These are phyloP conservation scores for Lutraria lutraria DNA, from an alignment of 2,888 invertebrate genomes.

Conservation along the genomic window DNA sequence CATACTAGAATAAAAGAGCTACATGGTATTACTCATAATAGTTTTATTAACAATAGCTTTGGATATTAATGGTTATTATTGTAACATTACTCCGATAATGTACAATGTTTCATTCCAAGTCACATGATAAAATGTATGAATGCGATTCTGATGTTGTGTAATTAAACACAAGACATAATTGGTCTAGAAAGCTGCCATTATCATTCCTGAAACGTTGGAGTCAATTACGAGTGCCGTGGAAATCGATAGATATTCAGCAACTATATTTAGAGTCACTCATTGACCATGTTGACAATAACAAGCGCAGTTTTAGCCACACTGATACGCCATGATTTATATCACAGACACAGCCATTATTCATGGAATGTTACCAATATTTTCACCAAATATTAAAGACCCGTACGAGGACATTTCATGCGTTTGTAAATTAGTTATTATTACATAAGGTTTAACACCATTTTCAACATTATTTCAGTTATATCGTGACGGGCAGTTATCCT, in stretches of 20 bases:
- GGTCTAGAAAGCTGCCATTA: slow-evolving; percentile 13
- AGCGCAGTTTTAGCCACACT: not conserved
- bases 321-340: not conserved
- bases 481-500: too few relatives aligned
- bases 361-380: not conserved
- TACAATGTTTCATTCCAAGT: not conserved
- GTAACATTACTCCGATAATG: slow-evolving; percentile 4
- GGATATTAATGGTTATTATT: not conserved
- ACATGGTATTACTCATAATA: not conserved
- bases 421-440: not conserved
- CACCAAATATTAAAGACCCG: not conserved
- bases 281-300: not conserved
- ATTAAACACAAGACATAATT: not conserved
- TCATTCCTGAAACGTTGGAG: not conserved
- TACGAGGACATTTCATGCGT: not conserved
- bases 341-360: not conserved
- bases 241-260: not conserved
- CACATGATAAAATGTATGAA: not conserved
- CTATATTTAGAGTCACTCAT: not conserved
- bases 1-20: too few relatives aligned
- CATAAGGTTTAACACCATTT: too few relatives aligned
- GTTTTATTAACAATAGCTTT: not conserved
- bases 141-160: not conserved
- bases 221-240: not conserved
- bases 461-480: too few relatives aligned